Evolutionary conservation across 2,888 invertebrate genomes (phyloP).

Genomic region (Beris chalybata): DNA sequence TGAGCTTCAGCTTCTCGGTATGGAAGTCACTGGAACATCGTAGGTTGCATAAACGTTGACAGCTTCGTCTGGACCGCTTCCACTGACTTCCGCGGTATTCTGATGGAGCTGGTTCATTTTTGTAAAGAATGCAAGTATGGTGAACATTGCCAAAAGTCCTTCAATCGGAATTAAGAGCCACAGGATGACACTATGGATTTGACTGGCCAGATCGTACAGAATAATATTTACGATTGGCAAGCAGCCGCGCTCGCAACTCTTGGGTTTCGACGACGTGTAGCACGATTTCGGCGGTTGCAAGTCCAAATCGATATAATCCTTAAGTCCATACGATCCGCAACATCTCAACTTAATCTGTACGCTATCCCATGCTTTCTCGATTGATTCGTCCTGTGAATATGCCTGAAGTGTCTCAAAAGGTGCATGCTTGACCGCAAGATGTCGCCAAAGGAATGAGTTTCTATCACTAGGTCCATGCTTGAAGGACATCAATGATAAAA

Average conservation of each 20-base stretch:
- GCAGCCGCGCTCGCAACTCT: conserved; percentile 15
- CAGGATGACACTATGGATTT: conserved; percentile 23
- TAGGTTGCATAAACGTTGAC: conserved; percentile 23
- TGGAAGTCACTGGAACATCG: conserved; percentile 24
- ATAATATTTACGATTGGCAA: conserved; percentile 23
- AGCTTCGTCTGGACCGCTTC: not conserved
- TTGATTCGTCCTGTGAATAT: conserved; percentile 2
- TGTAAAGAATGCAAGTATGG: conserved; percentile 21
- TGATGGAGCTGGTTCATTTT: conserved; percentile 19
- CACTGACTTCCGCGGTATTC: conserved; percentile 5
- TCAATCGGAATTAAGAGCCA: conserved; percentile 24
- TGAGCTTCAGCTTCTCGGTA: not conserved
- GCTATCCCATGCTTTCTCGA: conserved; percentile 8
- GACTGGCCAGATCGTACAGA: conserved; percentile 15
- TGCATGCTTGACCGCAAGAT: conserved; percentile 11
- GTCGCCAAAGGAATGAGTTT: conserved; percentile 23
- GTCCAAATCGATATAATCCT: conserved; percentile 17
- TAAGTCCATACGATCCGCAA: conserved; percentile 23
- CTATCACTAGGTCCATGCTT: conserved; percentile 16
- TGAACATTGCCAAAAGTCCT: conserved; percentile 21
- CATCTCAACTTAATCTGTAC: conserved; percentile 20
- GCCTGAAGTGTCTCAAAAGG: conserved; percentile 12
- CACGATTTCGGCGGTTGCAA: conserved; percentile 23
- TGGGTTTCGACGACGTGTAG: conserved; percentile 20
- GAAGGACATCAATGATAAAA: conserved; percentile 20